These are phyloP conservation scores for Epirrita christyi DNA, from an alignment of 2,888 invertebrate genomes.

Conservation along the genomic window DNA sequence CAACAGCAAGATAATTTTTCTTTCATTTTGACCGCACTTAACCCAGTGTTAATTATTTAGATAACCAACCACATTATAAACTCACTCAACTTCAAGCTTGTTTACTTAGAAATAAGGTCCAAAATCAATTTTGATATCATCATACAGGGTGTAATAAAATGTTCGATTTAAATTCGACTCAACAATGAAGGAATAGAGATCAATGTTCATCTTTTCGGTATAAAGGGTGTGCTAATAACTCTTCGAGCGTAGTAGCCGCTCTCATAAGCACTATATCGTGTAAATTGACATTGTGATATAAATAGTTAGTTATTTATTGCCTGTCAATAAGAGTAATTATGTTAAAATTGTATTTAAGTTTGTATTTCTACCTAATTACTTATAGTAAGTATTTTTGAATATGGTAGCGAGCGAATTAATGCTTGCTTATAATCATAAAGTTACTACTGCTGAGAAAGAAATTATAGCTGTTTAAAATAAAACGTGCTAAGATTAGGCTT, in stretches of 20 bases:
- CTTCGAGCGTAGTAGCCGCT: slow-evolving; percentile 15
- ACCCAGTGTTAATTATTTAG: slow-evolving; percentile 46
- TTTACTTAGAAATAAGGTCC: neutral
- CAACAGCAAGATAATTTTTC: slow-evolving; percentile 4
- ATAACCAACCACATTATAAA: slow-evolving; percentile 23
- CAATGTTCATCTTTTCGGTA: neutral
- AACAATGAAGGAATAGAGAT: neutral
- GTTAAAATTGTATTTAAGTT: slow-evolving; percentile 9
- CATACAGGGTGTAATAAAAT: neutral
- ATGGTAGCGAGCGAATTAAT: too few relatives aligned
- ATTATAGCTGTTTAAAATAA: too few relatives aligned
- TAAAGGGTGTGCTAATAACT: slow-evolving; percentile 10
- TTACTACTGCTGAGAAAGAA: too few relatives aligned
- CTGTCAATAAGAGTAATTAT: slow-evolving; percentile 17
- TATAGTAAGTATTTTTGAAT: too few relatives aligned
- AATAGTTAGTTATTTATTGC: slow-evolving; percentile 9
- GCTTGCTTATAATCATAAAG: too few relatives aligned
- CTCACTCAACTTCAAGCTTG: neutral
- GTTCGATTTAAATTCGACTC: neutral
- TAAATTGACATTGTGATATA: slow-evolving; percentile 17
- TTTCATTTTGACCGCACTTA: slow-evolving; percentile 39
- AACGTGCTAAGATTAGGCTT: too few relatives aligned
- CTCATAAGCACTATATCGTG: slow-evolving; percentile 16
- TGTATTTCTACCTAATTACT: neutral
- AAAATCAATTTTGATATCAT: neutral